These are phyloP conservation scores for Apostichopus californicus DNA, from an alignment of 35 echinoderm and acorn worm genomes.

Conservation along the genomic window DNA sequence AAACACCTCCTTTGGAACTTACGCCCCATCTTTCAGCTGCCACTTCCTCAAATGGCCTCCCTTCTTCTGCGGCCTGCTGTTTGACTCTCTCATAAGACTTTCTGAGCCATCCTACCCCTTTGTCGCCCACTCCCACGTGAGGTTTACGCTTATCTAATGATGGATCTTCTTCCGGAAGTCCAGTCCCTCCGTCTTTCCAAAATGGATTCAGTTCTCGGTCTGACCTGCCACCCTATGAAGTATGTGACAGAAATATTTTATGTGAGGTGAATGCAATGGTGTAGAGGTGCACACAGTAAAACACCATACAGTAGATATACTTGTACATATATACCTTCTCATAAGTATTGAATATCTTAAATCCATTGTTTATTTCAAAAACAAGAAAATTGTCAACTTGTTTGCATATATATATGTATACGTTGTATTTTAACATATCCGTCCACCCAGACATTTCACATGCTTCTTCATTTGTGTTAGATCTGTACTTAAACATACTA, in stretches of 20 bases:
- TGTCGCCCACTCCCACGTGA: slow-evolving; percentile 56
- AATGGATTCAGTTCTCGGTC: slow-evolving; percentile 90
- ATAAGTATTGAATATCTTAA: too few species aligned
- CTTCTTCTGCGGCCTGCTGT: slow-evolving; percentile 70
- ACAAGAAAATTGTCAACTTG: too few species aligned
- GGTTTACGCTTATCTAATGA: not conserved
- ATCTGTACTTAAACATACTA: too few species aligned
- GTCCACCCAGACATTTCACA: too few species aligned
- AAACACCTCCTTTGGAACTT: slow-evolving; percentile 44
- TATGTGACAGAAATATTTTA: not conserved
- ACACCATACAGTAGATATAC: too few species aligned
- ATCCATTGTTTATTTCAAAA: too few species aligned
- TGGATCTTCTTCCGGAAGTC: slow-evolving; percentile 80
- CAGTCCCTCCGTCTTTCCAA: slow-evolving; percentile 96
- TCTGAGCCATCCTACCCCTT: slow-evolving; percentile 80
- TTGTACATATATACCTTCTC: too few species aligned
- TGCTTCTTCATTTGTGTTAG: too few species aligned
- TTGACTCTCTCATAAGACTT: slow-evolving; percentile 80
- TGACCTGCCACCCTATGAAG: slow-evolving; percentile 59
- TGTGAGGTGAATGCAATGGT: not conserved
- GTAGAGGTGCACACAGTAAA: not conserved
- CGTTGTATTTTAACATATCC: too few species aligned
- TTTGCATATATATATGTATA: too few species aligned
- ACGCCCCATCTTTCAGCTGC: slow-evolving; percentile 91
- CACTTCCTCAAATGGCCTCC: slow-evolving; percentile 69